These are phyloP conservation scores for Psilopsiagon aurifrons DNA, from an alignment of 2,113 vertebrate genomes.

Conservation along the genomic window DNA sequence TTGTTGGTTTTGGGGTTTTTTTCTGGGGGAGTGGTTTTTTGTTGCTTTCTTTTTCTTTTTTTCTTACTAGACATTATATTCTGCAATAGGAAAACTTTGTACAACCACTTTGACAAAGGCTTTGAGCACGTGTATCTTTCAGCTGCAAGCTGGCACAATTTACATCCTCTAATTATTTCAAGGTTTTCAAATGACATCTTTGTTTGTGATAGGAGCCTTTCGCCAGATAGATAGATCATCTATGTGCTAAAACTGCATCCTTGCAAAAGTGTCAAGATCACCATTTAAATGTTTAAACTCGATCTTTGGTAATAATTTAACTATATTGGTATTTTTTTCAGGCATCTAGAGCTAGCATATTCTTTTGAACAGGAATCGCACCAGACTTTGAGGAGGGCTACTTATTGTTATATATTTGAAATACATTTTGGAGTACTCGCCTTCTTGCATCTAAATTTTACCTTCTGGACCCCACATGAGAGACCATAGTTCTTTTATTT, in stretches of 20 bases:
- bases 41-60: neutral
- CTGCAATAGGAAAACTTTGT: neutral
- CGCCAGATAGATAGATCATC: neutral
- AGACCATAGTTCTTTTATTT: neutral
- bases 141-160: neutral
- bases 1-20: neutral
- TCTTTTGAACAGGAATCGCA: neutral
- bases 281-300: constrained; percentile 6
- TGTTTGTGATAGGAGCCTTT: constrained; percentile 1
- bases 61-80: neutral
- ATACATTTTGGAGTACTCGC: neutral
- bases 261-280: constrained; percentile 21
- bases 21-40: neutral
- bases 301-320: neutral
- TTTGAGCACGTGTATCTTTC: neutral
- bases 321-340: neutral
- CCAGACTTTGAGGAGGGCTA: neutral
- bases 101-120: neutral
- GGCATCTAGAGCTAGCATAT: neutral
- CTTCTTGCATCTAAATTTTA: neutral
- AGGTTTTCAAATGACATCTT: neutral
- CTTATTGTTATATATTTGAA: neutral
- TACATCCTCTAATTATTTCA: neutral
- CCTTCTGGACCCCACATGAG: neutral
- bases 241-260: constrained; percentile 37